Percentiles rank a stretch among this genome's conserved stretches.
phyloP scores from a whole-genome alignment of 2,888 invertebrate genomes.

The Callyntrura sp. region DNA sequence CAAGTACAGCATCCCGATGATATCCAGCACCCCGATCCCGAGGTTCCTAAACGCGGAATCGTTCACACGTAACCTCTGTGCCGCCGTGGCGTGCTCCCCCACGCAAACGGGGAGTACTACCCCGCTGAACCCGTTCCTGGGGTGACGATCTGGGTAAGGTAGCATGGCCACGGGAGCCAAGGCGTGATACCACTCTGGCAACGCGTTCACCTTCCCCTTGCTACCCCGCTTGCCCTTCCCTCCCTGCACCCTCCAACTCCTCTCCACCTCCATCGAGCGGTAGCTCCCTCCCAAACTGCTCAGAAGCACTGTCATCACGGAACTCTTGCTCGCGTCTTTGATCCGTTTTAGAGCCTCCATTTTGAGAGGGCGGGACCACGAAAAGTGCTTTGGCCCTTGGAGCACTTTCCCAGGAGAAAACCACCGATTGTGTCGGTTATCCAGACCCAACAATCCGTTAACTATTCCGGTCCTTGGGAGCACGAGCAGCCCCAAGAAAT shows the following conservation, averaged over 20 bases:
- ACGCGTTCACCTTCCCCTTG: too few relatives aligned
- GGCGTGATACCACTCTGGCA: constrained; percentile 75
- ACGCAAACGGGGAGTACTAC: constrained; percentile 78
- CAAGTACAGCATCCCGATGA: constrained; percentile 42
- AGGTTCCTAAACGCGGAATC: constrained; percentile 49
- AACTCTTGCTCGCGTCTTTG: constrained; percentile 77
- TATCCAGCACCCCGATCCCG: constrained; percentile 38
- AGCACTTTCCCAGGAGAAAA: constrained; percentile 78
- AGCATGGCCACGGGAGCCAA: constrained; percentile 81
- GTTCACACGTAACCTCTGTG: constrained; percentile 72
- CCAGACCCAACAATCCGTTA: constrained; percentile 62
- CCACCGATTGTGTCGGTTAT: constrained; percentile 71
- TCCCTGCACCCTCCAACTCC: constrained; percentile 6
- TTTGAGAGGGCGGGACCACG: constrained; percentile 80
- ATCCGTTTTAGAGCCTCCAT: constrained; percentile 80
- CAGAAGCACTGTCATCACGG: constrained; percentile 80
- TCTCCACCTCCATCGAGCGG: constrained; percentile 67
- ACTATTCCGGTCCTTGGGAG: constrained; percentile 76
- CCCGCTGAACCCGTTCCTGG: constrained; percentile 82
- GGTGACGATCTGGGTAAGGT: constrained; percentile 81
- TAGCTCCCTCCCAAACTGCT: constrained; percentile 80
- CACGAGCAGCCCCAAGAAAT: constrained; percentile 75
- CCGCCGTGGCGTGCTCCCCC: constrained; percentile 52
- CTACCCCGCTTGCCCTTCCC: too few relatives aligned
- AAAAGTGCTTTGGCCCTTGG: constrained; percentile 80